Conservation (phyloP, 2,888 invertebrate species). For the Epicampocera succincta region DNA sequence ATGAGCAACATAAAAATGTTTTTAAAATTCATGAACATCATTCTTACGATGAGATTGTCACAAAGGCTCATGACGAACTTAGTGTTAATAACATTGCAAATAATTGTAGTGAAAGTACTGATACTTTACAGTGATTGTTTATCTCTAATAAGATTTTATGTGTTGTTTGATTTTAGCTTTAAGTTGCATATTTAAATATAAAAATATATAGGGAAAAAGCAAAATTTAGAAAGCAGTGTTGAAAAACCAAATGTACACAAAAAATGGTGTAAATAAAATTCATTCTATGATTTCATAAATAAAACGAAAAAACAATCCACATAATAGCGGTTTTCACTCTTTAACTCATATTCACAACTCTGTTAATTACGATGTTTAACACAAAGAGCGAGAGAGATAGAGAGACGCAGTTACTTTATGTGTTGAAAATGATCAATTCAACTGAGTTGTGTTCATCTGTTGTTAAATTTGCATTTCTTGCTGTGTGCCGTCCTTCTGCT, state of each 20-base stretch:
- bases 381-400: too few species aligned
- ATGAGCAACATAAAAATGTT: slow-evolving; percentile 48
- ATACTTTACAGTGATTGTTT: slow-evolving; percentile 40
- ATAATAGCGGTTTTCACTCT: too few species aligned
- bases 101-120: slow-evolving; percentile 40
- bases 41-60: slow-evolving; percentile 71
- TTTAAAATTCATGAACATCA: slow-evolving; percentile 64
- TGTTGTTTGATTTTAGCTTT: slow-evolving; percentile 32
- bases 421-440: too few species aligned
- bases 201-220: not conserved
- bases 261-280: not conserved
- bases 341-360: too few species aligned
- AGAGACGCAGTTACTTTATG: too few species aligned
- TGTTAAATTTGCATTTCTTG: too few species aligned
- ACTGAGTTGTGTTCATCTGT: too few species aligned
- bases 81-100: slow-evolving; percentile 33
- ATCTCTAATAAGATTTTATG: slow-evolving; percentile 7
- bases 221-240: slow-evolving; percentile 22
- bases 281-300: too few species aligned
- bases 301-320: too few species aligned
- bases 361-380: too few species aligned
- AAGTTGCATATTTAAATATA: slow-evolving; percentile 21
- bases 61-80: slow-evolving; percentile 45
- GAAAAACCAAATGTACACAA: not conserved
- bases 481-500: too few species aligned